Evolutionary conservation across 1,140 invertebrate genomes (phyloP).

Genomic region (Eufriesea mexicana): DNA sequence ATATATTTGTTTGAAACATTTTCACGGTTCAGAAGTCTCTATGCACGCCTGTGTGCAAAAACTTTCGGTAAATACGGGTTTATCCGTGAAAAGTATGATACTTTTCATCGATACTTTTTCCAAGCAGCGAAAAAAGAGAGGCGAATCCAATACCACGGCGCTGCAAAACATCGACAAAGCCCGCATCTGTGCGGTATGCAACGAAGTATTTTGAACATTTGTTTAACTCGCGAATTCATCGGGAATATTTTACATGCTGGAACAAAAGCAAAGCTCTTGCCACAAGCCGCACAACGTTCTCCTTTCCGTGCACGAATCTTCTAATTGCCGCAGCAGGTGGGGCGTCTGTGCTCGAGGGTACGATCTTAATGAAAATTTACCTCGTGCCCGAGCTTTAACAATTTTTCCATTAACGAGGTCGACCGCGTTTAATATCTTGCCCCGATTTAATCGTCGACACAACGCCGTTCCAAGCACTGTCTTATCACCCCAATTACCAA

Average conservation of each 20-base stretch:
- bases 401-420: constrained; percentile 13
- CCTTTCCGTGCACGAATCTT: neutral
- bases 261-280: neutral
- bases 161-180: neutral
- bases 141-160: neutral
- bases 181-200: neutral
- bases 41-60: too few relatives aligned
- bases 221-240: neutral
- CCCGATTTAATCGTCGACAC: neutral
- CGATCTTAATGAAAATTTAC: constrained; percentile 42
- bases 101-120: neutral
- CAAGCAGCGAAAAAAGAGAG: neutral
- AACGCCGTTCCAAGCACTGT: neutral
- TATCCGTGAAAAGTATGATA: neutral
- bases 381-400: neutral
- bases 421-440: neutral
- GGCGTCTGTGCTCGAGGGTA: neutral
- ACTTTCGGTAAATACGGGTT: neutral
- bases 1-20: too few relatives aligned
- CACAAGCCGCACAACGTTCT: neutral
- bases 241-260: neutral
- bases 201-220: neutral
- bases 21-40: too few relatives aligned
- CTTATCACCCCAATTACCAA: too few relatives aligned
- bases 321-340: constrained; percentile 30